Base-by-base conservation (phyloP, 2,888 invertebrate species). In the Leucania comma region DNA sequence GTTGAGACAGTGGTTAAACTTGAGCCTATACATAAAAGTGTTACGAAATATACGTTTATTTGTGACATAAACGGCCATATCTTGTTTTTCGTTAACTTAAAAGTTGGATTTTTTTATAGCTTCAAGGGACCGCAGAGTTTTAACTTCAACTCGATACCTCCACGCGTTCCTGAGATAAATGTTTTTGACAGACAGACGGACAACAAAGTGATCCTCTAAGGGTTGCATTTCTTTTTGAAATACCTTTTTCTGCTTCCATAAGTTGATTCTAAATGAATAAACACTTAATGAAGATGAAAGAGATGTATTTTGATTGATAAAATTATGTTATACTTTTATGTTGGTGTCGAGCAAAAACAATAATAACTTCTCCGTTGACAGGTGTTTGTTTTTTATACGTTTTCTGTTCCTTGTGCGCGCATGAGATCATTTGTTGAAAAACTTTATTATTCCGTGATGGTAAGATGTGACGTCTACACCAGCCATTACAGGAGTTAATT, bases 381-480 rank as follows among this genome's bases (percentile, higher is more conserved):
- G 78, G 35, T 82, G 79, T 72, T 42, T 72, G 56, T 78, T 42
- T 72, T 71, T 77, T 62, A 57, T 22, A 57, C 32, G 61, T 32
- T 77, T 81, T 78, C 58, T 42, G 63, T 53, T 53, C 64, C 46
- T 22, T 46, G 56, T 12, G 26, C 22, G 51, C 10, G 48, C n/a
- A 29, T 81, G 78, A 78, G 57, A 78, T 82, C 64, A 78, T 78
- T 82, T 68, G 78, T 82, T 78, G 57, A 68, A 68, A 56, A 56
- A 59, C 61, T 17, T 32, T 29, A 17, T 50, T 46, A 67, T 51
- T 68, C 32, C 24, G 57, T 50, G 67, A 48, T 62, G 64, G 24
- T 4, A 14, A 57, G 51, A 61, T 61, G 56, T 76, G 56, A 38
- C 50, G 81, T 58, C 46, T 50, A 61, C 4, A 62, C 10, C 12